Conservation (phyloP, 2,888 invertebrate genomes). For the Plebejus anna region DNA sequence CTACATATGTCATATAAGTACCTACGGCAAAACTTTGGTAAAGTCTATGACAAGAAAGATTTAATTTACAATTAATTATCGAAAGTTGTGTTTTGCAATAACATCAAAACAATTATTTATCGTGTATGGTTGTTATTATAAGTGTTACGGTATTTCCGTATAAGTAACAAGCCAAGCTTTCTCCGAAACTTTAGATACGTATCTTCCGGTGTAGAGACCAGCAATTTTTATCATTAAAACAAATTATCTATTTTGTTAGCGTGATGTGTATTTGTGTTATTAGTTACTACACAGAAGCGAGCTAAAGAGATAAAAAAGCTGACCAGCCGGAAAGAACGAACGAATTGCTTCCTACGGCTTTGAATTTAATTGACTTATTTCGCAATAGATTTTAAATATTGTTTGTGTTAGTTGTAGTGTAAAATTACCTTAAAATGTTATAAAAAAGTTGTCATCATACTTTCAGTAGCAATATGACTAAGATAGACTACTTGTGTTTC, state of each 20-base stretch:
- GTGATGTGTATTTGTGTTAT: slow-evolving; percentile 7
- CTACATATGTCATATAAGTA: no score
- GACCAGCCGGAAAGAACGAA: background rate
- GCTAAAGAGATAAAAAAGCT: slow-evolving; percentile 2
- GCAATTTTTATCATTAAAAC: slow-evolving; percentile 31
- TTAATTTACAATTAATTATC: background rate
- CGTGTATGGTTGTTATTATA: slow-evolving; percentile 1
- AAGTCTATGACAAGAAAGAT: no score
- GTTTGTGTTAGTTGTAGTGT: background rate
- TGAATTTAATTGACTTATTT: background rate
- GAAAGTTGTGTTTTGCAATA: background rate
- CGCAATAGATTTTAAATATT: background rate
- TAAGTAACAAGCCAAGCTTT: slow-evolving; percentile 14
- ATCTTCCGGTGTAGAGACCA: slow-evolving; percentile 28
- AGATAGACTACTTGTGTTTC: no score
- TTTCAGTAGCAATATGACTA: no score
- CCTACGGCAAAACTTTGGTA: no score
- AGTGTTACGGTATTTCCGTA: slow-evolving; percentile 26
- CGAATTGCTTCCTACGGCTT: background rate
- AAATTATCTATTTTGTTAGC: slow-evolving; percentile 29
- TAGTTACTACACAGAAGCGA: slow-evolving; percentile 9
- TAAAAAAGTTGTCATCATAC: no score
- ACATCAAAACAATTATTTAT: slow-evolving; percentile 4
- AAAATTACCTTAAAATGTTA: background rate
- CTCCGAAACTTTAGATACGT: slow-evolving; percentile 9